A percentile compares a stretch with the other conserved stretches of the same genome.
phyloP scores from a whole-genome alignment of 2,888 invertebrate genomes.

The Callosobruchus maculatus region DNA sequence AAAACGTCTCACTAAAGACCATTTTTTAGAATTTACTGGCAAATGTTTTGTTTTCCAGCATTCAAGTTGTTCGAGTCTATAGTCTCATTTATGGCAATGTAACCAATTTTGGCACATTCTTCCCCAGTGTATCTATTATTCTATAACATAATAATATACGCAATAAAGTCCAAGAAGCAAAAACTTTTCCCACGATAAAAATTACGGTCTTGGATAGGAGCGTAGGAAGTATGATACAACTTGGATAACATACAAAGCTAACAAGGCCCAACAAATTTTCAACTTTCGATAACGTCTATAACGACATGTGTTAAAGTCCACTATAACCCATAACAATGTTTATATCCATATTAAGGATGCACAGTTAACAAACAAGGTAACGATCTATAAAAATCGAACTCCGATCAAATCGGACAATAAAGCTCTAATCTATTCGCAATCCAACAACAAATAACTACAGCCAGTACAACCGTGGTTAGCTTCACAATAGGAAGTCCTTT shows the following conservation, averaged over 20 bases:
- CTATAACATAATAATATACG: too few relatives aligned
- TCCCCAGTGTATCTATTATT: too few relatives aligned
- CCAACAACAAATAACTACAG: background rate
- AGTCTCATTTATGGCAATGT: too few relatives aligned
- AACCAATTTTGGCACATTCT: too few relatives aligned
- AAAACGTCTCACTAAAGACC: too few relatives aligned
- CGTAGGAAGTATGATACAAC: background rate
- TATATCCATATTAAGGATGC: background rate
- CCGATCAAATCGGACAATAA: background rate
- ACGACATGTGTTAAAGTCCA: background rate
- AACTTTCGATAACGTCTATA: background rate
- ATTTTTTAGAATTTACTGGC: too few relatives aligned
- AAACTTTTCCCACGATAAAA: background rate
- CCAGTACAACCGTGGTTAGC: background rate
- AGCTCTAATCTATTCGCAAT: background rate
- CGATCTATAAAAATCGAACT: background rate
- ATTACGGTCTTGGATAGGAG: background rate
- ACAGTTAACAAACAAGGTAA: background rate
- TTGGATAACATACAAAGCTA: background rate
- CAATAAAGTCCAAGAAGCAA: background rate
- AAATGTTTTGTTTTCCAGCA: too few relatives aligned
- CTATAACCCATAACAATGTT: background rate
- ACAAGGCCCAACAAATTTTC: background rate
- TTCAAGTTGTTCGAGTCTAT: too few relatives aligned
- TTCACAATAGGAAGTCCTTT: background rate